These are phyloP conservation scores for Nephrotoma guestfalica DNA, from an alignment of 2,888 invertebrate species.

Conservation along the genomic window DNA sequence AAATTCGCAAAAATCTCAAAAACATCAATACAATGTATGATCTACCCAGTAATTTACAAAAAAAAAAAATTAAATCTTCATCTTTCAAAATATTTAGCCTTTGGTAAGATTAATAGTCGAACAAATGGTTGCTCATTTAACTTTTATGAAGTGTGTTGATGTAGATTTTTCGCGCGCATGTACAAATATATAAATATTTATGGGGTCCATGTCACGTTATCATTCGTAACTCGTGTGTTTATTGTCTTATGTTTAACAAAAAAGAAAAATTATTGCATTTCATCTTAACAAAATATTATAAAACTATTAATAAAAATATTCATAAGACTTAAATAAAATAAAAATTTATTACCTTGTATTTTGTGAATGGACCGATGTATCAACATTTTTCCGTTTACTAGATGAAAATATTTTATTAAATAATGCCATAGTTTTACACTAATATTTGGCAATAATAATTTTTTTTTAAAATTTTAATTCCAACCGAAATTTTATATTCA, in stretches of 20 bases:
- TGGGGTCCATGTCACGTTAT: not conserved
- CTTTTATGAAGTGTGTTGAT: not conserved
- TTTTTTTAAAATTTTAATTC: slow-evolving; percentile 15
- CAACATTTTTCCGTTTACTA: slow-evolving; percentile 39
- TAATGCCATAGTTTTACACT: slow-evolving; percentile 46
- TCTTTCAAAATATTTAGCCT: not conserved
- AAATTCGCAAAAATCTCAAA: not conserved
- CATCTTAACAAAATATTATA: not conserved
- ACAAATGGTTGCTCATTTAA: not conserved
- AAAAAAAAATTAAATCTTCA: not conserved
- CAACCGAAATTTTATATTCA: slow-evolving; percentile 11
- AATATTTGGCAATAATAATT: slow-evolving; percentile 7
- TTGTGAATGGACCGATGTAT: slow-evolving; percentile 14
- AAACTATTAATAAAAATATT: not conserved
- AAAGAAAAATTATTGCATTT: not conserved
- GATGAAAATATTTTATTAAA: slow-evolving; percentile 56
- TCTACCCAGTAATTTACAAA: not conserved
- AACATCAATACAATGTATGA: not conserved
- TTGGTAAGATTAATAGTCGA: not conserved
- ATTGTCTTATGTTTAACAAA: not conserved
- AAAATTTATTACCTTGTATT: not conserved
- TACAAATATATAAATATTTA: not conserved
- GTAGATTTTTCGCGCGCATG: not conserved
- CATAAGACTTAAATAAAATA: not conserved
- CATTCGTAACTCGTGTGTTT: not conserved